Conservation (phyloP, 2,888 invertebrate genomes). For the Aphelenchoides bicaudatus region DNA sequence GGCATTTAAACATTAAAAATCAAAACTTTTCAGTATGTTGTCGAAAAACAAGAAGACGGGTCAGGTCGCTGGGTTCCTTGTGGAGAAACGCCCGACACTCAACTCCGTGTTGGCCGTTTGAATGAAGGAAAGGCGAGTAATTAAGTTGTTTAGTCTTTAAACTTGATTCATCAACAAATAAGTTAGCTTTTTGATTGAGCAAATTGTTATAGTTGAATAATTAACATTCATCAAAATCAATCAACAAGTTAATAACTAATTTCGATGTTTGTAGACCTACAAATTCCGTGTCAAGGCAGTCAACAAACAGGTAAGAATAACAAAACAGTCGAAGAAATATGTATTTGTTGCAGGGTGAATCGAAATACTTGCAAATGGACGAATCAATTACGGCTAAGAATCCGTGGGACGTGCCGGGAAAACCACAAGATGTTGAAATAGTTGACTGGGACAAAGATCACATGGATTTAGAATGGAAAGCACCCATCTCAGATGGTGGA, state of each 20-base stretch:
- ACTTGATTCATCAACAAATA: too few species aligned
- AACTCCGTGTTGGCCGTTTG: slow-evolving; percentile 70
- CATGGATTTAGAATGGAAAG: slow-evolving; percentile 91
- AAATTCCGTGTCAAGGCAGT: slow-evolving; percentile 81
- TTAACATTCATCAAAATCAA: too few species aligned
- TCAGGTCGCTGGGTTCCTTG: slow-evolving; percentile 61
- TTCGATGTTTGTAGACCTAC: too few species aligned
- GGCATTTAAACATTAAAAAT: too few species aligned
- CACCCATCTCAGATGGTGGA: slow-evolving; percentile 86
- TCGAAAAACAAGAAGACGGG: slow-evolving; percentile 73
- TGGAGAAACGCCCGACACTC: slow-evolving; percentile 57
- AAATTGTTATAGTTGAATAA: too few species aligned
- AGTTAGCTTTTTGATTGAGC: too few species aligned
- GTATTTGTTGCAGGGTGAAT: too few species aligned
- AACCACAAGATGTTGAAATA: slow-evolving; percentile 64
- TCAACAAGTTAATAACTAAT: too few species aligned
- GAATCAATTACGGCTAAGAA: slow-evolving; percentile 87
- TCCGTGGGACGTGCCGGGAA: slow-evolving; percentile 69
- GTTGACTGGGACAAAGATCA: slow-evolving; percentile 92
- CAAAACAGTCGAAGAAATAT: too few species aligned
- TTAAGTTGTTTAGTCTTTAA: too few species aligned
- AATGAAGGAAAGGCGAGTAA: slow-evolving; percentile 91
- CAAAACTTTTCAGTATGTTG: slow-evolving; percentile 78
- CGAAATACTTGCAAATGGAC: slow-evolving; percentile 75
- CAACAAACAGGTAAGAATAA: too few species aligned